Percentiles rank a stretch among this genome's conserved stretches.
phyloP scores from a whole-genome alignment of 2,888 invertebrate genomes.

The Philaethria dido region DNA sequence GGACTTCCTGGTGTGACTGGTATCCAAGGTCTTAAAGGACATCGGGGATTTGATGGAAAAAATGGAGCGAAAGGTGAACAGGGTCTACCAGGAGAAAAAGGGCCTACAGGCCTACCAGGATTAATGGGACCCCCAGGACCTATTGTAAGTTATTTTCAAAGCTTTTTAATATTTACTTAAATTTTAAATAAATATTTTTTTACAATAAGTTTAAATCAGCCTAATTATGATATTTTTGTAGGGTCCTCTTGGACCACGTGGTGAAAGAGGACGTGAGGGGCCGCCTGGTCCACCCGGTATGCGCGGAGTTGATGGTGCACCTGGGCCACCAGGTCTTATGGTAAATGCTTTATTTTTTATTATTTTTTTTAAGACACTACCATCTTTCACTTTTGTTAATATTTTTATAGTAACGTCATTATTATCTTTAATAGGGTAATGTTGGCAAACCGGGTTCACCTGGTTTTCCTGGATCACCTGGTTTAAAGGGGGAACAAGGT shows the following conservation, averaged over 20 bases:
- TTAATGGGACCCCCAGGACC: conserved; percentile 89
- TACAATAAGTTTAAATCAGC: neutral
- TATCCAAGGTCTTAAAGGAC: conserved; percentile 92
- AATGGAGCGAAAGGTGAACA: conserved; percentile 93
- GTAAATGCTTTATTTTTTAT: conserved; percentile 69
- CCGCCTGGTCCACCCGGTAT: conserved; percentile 90
- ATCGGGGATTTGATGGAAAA: conserved; percentile 90
- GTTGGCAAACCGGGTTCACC: conserved; percentile 93
- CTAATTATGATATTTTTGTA: conserved; percentile 52
- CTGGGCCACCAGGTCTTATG: conserved; percentile 90
- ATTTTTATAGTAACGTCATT: too few species aligned
- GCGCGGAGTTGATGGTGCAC: conserved; percentile 90
- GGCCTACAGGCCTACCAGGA: conserved; percentile 86
- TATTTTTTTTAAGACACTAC: too few species aligned
- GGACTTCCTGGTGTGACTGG: conserved; percentile 90
- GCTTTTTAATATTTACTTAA: neutral
- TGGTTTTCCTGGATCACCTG: conserved; percentile 92
- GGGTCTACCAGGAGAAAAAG: conserved; percentile 90
- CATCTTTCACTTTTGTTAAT: too few species aligned
- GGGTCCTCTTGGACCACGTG: conserved; percentile 91
- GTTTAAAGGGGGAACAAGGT: conserved; percentile 92
- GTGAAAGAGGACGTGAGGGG: conserved; percentile 93
- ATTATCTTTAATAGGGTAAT: conserved; percentile 83
- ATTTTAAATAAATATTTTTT: neutral
- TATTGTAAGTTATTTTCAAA: conserved; percentile 72